Percentiles rank a stretch among this genome's conserved stretches.
Conservation (phyloP, 2,888 invertebrate genomes). For the Corbicula japonica region DNA sequence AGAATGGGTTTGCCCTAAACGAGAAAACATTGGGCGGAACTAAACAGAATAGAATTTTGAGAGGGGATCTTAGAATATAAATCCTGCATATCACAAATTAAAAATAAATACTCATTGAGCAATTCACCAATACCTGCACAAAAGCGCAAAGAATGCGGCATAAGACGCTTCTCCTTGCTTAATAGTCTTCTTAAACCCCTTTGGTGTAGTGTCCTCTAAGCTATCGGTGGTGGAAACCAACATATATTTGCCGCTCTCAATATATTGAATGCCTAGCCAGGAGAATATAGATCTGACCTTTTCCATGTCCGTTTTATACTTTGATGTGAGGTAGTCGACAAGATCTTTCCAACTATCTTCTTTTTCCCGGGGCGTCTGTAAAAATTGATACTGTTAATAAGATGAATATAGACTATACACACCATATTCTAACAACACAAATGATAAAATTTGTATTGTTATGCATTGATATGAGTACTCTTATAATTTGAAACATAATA, state of each 20-base stretch:
- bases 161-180: slow-evolving; percentile 61
- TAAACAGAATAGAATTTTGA: too few species aligned
- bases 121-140: slow-evolving; percentile 65
- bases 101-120: too few species aligned
- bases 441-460: neutral
- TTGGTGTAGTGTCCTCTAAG: slow-evolving; percentile 55
- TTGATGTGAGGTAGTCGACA: slow-evolving; percentile 50
- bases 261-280: slow-evolving; percentile 62
- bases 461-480: too few species aligned
- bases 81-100: too few species aligned
- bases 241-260: slow-evolving; percentile 51
- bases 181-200: slow-evolving; percentile 67
- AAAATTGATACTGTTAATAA: neutral
- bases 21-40: too few species aligned
- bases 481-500: too few species aligned
- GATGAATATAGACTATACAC: too few species aligned
- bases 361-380: slow-evolving; percentile 48
- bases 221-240: slow-evolving; percentile 44
- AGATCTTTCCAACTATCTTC: slow-evolving; percentile 60
- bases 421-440: too few species aligned
- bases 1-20: too few species aligned
- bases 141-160: slow-evolving; percentile 61
- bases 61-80: too few species aligned
- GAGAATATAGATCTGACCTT: slow-evolving; percentile 65
- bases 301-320: slow-evolving; percentile 62